A percentile compares a stretch with the other conserved stretches of the same genome.
Conservation (phyloP, 2,797 vertebrate species). For the Sebastiscus tertius region DNA sequence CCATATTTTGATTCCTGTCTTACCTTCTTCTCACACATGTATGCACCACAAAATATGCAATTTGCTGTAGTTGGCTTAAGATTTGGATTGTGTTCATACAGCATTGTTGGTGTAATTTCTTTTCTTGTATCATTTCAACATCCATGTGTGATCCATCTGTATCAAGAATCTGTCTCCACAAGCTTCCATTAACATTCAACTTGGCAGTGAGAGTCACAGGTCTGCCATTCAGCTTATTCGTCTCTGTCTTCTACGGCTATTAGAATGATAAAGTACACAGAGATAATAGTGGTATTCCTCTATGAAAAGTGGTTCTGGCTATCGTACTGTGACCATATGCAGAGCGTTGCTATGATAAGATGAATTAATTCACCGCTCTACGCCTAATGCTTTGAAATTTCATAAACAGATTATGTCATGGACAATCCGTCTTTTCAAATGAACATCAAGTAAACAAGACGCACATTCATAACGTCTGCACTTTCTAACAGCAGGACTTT, state of each 20-base stretch:
- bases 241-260: slow-evolving; percentile 53
- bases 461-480: slow-evolving; percentile 2
- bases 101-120: background rate
- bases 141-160: slow-evolving; percentile 24
- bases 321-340: slow-evolving; percentile 47
- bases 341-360: slow-evolving; percentile 22
- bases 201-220: slow-evolving; percentile 40
- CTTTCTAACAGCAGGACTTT: slow-evolving; percentile 1
- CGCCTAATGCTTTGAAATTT: slow-evolving; percentile 37
- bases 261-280: slow-evolving; percentile 54
- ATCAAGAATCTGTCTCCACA: slow-evolving; percentile 26
- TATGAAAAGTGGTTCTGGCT: slow-evolving; percentile 41
- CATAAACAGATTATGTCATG: slow-evolving; percentile 48
- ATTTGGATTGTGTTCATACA: background rate
- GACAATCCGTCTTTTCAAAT: slow-evolving; percentile 41
- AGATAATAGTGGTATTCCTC: slow-evolving; percentile 47
- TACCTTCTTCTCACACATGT: background rate
- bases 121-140: slow-evolving; percentile 17
- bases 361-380: slow-evolving; percentile 37
- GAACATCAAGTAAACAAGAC: slow-evolving; percentile 28
- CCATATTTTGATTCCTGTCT: background rate
- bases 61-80: background rate
- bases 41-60: background rate
- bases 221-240: slow-evolving; percentile 35
- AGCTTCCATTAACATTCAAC: slow-evolving; percentile 51